phyloP scores from a whole-genome alignment of 2,888 invertebrate species.

The Syritta pipiens region DNA sequence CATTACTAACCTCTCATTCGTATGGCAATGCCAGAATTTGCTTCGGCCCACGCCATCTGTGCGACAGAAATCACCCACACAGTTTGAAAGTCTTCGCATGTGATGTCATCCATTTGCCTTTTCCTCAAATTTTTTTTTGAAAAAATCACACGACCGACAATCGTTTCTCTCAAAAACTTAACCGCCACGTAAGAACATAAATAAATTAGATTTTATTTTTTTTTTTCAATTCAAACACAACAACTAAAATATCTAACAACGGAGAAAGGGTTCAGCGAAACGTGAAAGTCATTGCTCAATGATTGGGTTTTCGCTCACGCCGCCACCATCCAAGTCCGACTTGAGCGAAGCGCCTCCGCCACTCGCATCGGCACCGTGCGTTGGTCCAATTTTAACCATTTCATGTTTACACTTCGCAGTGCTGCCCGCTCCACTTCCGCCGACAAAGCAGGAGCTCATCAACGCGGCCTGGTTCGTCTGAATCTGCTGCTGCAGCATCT shows the following conservation, averaged over 20 bases:
- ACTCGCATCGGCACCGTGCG: background rate
- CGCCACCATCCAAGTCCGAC: background rate
- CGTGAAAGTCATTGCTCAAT: background rate
- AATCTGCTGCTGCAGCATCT: conserved; percentile 71
- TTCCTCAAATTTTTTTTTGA: background rate
- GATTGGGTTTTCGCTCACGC: background rate
- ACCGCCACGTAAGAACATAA: background rate
- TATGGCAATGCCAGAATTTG: background rate
- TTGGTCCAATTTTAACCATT: background rate
- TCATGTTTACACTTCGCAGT: conserved; percentile 16
- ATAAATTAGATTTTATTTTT: conserved; percentile 29
- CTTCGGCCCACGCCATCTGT: background rate
- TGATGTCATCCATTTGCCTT: background rate
- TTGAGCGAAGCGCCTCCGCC: background rate
- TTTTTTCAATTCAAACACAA: conserved; percentile 16
- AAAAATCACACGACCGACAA: too few relatives aligned
- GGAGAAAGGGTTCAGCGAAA: too few relatives aligned
- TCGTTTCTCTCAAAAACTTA: background rate
- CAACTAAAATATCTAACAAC: background rate
- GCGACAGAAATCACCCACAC: background rate
- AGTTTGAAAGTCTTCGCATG: background rate
- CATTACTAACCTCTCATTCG: background rate
- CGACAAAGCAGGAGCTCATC: background rate
- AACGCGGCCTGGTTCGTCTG: conserved; percentile 44
- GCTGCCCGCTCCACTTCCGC: background rate